Base-by-base conservation (phyloP, 2,888 invertebrate species). In the Spodoptera littoralis region DNA sequence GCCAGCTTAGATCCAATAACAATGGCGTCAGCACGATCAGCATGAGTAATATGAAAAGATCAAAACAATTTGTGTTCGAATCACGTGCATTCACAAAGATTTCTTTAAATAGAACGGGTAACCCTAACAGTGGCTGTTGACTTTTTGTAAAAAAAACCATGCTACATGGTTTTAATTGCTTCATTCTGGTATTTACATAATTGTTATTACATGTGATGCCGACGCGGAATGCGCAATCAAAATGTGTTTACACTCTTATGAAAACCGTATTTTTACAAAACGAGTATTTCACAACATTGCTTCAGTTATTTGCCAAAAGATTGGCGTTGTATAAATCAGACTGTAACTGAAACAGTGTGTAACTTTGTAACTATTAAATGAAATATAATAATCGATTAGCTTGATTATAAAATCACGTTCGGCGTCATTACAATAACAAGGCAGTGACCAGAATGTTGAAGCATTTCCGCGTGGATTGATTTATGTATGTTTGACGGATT, bases 121-220 rank as follows among this genome's bases (percentile, higher is more conserved):
- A 59, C 63, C 62, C 63, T 68, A 42, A 51, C 62, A 70, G 49
- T 55, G 57, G 61, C 3, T 5, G 71, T 66, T 67, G 76, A 73
- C 77, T 73, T 85, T 84, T 83, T 85, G 13, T 77, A 70, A 80
- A 83, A 81, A 80, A 70, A 73, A 70, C 57, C 67, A 76, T 68
- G 63, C 59, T 72, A 60, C 61, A 62, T 70, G 70, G 53, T 51
- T 65, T 68, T 84, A 86, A 86, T 85, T 82, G 81, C 80, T 83
- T 82, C 73, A 83, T 85, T 81, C 78, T 70, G 67, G 66, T 73
- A 80, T 85, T 85, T 81, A 73, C 82, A 79, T 79, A 82, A 75
- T 80, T 80, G 72, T 71, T 77, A 81, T 78, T 75, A 78, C 70
- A 71, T 72, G 68, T 69, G 73, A 71, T 68, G 69, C 58, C 46